These are phyloP conservation scores for Acrocyrtus sp. DNA, from an alignment of 2,888 invertebrate genomes.

Conservation along the genomic window DNA sequence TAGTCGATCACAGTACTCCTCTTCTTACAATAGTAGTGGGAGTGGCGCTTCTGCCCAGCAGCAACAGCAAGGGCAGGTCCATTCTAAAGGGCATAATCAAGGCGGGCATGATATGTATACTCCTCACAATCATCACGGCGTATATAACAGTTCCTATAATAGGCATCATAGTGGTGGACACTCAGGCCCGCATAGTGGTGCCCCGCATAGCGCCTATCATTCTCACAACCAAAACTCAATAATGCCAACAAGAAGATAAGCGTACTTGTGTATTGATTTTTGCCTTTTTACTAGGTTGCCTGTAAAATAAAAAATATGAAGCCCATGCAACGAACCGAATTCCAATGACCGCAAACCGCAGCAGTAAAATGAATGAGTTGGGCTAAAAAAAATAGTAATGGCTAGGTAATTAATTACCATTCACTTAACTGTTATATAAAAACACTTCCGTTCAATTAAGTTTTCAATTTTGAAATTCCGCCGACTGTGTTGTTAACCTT, in stretches of 20 bases:
- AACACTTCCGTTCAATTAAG: no score
- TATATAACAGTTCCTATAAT: constrained; percentile 8
- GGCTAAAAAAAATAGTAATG: no score
- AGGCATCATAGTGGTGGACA: constrained; percentile 25
- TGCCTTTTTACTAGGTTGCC: no score
- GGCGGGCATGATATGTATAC: constrained; percentile 43
- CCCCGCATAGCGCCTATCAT: constrained; percentile 39
- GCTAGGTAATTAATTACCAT: no score
- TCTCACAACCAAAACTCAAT: constrained; percentile 51
- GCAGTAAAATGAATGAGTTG: no score
- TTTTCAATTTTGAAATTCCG: no score
- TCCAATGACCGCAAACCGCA: no score
- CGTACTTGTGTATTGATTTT: no score
- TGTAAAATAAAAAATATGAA: no score
- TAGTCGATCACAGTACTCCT: constrained; percentile 17
- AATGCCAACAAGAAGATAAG: constrained; percentile 56
- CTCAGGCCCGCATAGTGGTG: constrained; percentile 42
- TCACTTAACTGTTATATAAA: no score
- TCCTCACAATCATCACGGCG: constrained; percentile 46
- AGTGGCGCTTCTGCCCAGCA: constrained; percentile 9
- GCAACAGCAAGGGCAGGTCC: constrained; percentile 5
- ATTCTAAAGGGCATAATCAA: constrained; percentile 24
- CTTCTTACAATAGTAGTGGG: constrained; percentile 15
- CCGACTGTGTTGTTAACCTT: no score
- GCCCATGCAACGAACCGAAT: no score